These are phyloP conservation scores for Cladopsammia gracilis DNA, from an alignment of 64 coral and sea anemone genomes.

Conservation along the genomic window DNA sequence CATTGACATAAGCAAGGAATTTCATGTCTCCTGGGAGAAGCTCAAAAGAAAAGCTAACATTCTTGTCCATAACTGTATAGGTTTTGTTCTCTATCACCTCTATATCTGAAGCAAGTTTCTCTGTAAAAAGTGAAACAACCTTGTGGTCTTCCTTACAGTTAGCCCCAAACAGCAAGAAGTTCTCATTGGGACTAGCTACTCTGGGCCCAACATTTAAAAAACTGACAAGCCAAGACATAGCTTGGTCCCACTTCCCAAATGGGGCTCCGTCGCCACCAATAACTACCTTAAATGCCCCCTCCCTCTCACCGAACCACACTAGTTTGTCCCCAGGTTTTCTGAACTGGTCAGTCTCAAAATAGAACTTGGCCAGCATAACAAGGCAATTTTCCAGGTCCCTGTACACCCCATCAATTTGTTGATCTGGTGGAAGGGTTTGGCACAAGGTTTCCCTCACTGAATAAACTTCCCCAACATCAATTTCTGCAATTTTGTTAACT, in stretches of 20 bases:
- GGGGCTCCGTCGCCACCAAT: slow-evolving; percentile 56
- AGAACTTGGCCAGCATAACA: slow-evolving; percentile 34
- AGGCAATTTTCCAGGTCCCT: not conserved
- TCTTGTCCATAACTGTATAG: slow-evolving; percentile 17
- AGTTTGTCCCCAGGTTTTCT: slow-evolving; percentile 42
- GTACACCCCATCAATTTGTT: slow-evolving; percentile 53
- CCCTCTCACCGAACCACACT: slow-evolving; percentile 57
- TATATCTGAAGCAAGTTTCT: slow-evolving; percentile 29
- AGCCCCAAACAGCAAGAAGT: slow-evolving; percentile 17
- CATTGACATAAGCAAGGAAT: slow-evolving; percentile 57
- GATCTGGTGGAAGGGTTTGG: slow-evolving; percentile 23
- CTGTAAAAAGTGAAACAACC: slow-evolving; percentile 9
- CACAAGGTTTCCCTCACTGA: slow-evolving; percentile 49
- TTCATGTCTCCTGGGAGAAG: slow-evolving; percentile 74
- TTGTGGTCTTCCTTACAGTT: slow-evolving; percentile 38
- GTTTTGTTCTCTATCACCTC: slow-evolving; percentile 7
- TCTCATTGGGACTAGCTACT: slow-evolving; percentile 41
- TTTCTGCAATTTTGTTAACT: slow-evolving; percentile 43
- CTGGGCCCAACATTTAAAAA: slow-evolving; percentile 46
- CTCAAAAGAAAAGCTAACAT: slow-evolving; percentile 49
- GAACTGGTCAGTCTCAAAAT: slow-evolving; percentile 41
- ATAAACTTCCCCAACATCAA: slow-evolving; percentile 49
- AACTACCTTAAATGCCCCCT: slow-evolving; percentile 51
- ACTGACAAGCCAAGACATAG: slow-evolving; percentile 40
- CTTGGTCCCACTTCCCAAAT: slow-evolving; percentile 56